Evolutionary conservation across 2,797 vertebrate species (phyloP), one percentile per base, ranked within the genome.

Genomic region (Denticeps clupeoides): DNA sequence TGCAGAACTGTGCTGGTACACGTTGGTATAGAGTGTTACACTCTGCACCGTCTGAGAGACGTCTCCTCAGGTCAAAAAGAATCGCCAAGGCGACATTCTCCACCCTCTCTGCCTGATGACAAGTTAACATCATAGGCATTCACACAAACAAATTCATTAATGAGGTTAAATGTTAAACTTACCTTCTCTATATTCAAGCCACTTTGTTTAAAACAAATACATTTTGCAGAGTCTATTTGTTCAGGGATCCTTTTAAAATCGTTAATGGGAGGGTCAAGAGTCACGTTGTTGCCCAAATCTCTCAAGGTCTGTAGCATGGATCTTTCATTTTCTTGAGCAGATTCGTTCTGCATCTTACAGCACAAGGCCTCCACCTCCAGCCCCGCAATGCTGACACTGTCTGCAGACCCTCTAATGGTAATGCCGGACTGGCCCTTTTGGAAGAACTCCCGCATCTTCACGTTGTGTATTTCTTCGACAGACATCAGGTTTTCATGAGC

Each of bases 41-140:
- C n/a, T n/a, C n/a, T 0, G 32, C 49, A 35, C 1, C 6, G 22
- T 1, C 11, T 55, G 70, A 48, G 0, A 76, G 24, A 8, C 69
- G 70, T 0, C 40, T 60, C 62, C 83, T 85, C 4, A 53, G 23
- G 1, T 80, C 47, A 61, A 87, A 93, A 24, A 78, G 52, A 33
- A 5, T 4, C 56, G 41, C 9, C 57, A 96, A 69, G 1, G 62
- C 2, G 1, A 1, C 0, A 59, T 93, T 94, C 10, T 76, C 10
- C 54, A 96, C 76, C 61, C 57, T 65, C 13, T 90, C 86, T 31
- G 89, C 32, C 93, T 97, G 51, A 7, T 28, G 75, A 71, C 6
- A 43, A 35, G n/a, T 21, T 16, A 43, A 45, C 18, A 41, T 44
- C 49, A n/a, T n/a, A n/a, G n/a, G n/a, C n/a, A n/a, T n/a, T n/a